Percentiles rank a stretch among this genome's conserved stretches.
Evolutionary conservation across 1,140 invertebrate species (phyloP).

Genomic region (Cheumatopsyche charites): DNA sequence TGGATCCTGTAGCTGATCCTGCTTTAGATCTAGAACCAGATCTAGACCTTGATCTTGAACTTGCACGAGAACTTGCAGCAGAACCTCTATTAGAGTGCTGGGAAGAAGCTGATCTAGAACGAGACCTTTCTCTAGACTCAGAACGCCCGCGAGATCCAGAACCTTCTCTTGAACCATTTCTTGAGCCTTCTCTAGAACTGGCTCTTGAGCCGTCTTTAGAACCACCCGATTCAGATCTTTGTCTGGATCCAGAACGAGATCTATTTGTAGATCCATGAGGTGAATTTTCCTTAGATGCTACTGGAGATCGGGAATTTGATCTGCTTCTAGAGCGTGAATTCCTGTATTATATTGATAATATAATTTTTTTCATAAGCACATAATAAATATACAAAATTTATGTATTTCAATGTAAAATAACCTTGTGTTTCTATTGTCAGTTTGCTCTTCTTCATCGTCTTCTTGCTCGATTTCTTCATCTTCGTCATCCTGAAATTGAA

Average conservation of each 20-base stretch:
- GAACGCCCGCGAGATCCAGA: slow-evolving; percentile 48
- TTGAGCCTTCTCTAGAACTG: slow-evolving; percentile 44
- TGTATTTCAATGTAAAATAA: not conserved
- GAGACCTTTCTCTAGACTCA: slow-evolving; percentile 37
- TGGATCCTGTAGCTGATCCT: slow-evolving; percentile 42
- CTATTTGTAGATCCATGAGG: slow-evolving; percentile 52
- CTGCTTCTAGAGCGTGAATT: slow-evolving; percentile 51
- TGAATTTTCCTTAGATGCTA: slow-evolving; percentile 55
- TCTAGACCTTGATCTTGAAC: slow-evolving; percentile 52
- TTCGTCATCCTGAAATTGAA: slow-evolving; percentile 63
- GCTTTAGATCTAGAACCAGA: slow-evolving; percentile 50
- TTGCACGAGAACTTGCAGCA: slow-evolving; percentile 50
- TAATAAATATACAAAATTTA: not conserved
- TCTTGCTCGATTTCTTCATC: slow-evolving; percentile 67
- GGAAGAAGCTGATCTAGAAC: slow-evolving; percentile 28
- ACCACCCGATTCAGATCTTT: slow-evolving; percentile 41
- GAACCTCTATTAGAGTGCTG: slow-evolving; percentile 8
- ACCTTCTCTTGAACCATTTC: slow-evolving; percentile 49
- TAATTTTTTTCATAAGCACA: too few species aligned
- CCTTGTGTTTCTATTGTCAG: slow-evolving; percentile 17
- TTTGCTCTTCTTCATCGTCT: slow-evolving; percentile 72
- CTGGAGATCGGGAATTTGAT: slow-evolving; percentile 43
- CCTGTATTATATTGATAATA: slow-evolving; percentile 16
- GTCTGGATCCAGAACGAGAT: slow-evolving; percentile 49
- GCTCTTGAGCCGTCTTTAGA: slow-evolving; percentile 32